Conservation (phyloP, 2,113 vertebrate genomes). For the Salvator merianae region DNA sequence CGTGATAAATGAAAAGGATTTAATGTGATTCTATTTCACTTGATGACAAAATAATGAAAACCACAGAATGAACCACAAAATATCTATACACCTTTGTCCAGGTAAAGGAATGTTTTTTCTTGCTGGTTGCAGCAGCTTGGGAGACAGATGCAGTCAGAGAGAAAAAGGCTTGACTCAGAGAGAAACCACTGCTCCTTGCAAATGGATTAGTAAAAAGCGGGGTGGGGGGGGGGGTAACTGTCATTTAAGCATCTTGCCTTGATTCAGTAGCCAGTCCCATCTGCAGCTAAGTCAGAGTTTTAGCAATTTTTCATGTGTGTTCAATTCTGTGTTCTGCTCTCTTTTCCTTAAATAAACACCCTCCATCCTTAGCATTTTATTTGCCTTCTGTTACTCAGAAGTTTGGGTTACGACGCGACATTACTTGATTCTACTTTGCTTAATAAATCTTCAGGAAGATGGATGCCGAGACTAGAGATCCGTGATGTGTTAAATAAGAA, state of each 20-base stretch:
- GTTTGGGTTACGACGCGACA: neutral
- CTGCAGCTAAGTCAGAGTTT: neutral
- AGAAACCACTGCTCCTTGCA: neutral
- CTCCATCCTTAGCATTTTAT: neutral
- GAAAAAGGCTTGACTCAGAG: neutral
- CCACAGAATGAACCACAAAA: neutral
- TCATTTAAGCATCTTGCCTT: neutral
- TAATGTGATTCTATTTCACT: neutral
- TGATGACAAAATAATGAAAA: neutral
- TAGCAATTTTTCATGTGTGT: neutral
- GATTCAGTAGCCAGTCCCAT: neutral
- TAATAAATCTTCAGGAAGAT: neutral
- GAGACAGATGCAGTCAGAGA: neutral
- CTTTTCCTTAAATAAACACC: neutral
- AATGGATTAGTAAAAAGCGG: neutral
- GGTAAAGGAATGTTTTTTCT: neutral
- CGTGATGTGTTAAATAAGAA: neutral
- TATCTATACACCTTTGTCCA: neutral
- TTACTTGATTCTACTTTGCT: neutral
- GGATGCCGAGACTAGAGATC: neutral
- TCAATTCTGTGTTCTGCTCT: neutral
- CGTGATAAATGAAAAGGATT: conserved; percentile 1
- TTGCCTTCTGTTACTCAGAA: neutral
- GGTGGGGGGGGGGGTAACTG: too few species aligned
- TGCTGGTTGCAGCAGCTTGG: neutral